Evolutionary conservation across 2,797 vertebrate genomes (phyloP).

Genomic region (Limnodromus scolopaceus): DNA sequence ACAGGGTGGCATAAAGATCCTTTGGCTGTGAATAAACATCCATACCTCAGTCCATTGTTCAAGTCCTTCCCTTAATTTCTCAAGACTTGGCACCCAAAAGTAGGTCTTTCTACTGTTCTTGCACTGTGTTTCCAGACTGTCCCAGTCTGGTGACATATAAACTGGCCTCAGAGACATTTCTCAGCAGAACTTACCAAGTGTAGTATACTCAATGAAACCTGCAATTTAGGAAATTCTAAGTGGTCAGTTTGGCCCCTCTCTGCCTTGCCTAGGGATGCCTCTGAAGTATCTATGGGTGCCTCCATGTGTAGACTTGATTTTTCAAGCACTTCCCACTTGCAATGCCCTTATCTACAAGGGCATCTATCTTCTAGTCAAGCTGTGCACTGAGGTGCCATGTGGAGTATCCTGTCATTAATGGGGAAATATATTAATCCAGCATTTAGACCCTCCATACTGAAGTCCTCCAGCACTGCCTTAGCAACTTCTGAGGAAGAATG

Average conservation of each 20-base stretch:
- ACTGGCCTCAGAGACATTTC: background rate
- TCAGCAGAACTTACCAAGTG: background rate
- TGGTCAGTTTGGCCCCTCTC: background rate
- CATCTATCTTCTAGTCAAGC: no score
- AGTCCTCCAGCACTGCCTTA: background rate
- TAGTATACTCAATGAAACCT: background rate
- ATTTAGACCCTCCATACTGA: background rate
- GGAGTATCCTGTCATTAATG: background rate
- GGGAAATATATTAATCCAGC: accelerated
- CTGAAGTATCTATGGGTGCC: background rate
- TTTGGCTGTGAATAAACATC: background rate
- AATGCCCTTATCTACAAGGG: background rate
- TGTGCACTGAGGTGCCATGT: background rate
- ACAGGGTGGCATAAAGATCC: background rate
- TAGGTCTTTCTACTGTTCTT: background rate
- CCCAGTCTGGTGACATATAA: background rate
- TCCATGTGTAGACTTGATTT: background rate
- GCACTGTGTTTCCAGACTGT: background rate
- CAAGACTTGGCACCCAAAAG: background rate
- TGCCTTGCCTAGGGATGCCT: background rate
- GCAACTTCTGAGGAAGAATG: background rate
- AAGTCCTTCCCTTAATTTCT: background rate
- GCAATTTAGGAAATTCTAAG: background rate
- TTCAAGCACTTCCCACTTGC: background rate
- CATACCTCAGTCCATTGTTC: background rate